phyloP scores from a whole-genome alignment of 2,888 invertebrate species.

The Ormia ochracea region DNA sequence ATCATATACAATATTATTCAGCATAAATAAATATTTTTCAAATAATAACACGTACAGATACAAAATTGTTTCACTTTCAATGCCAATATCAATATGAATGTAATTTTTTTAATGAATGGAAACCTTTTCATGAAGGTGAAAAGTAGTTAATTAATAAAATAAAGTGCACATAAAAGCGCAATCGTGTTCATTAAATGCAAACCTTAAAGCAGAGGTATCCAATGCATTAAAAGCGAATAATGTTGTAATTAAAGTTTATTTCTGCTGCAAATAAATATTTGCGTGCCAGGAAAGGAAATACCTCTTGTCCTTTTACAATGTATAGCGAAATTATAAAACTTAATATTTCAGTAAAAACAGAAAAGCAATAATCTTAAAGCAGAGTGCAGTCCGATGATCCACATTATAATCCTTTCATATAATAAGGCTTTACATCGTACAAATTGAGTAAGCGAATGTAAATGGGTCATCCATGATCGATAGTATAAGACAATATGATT shows the following conservation, averaged over 20 bases:
- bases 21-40: background rate
- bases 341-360: too few relatives aligned
- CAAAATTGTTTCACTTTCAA: slow-evolving; percentile 6
- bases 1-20: slow-evolving; percentile 23
- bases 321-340: too few relatives aligned
- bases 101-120: slow-evolving; percentile 11
- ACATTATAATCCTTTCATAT: too few relatives aligned
- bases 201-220: background rate
- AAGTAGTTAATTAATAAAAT: slow-evolving; percentile 24
- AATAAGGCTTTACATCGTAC: too few relatives aligned
- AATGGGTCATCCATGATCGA: too few relatives aligned
- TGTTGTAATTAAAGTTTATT: background rate
- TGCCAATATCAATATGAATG: slow-evolving; percentile 43
- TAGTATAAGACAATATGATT: too few relatives aligned
- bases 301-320: too few relatives aligned
- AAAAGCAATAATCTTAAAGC: too few relatives aligned
- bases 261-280: background rate
- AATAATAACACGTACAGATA: background rate
- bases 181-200: slow-evolving; percentile 18
- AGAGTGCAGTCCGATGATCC: too few relatives aligned
- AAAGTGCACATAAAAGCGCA: background rate
- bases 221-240: slow-evolving; percentile 5
- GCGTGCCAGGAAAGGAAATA: background rate
- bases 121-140: background rate
- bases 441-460: too few relatives aligned